Conservation (phyloP, 2,797 vertebrate genomes). For the Betta splendens region DNA sequence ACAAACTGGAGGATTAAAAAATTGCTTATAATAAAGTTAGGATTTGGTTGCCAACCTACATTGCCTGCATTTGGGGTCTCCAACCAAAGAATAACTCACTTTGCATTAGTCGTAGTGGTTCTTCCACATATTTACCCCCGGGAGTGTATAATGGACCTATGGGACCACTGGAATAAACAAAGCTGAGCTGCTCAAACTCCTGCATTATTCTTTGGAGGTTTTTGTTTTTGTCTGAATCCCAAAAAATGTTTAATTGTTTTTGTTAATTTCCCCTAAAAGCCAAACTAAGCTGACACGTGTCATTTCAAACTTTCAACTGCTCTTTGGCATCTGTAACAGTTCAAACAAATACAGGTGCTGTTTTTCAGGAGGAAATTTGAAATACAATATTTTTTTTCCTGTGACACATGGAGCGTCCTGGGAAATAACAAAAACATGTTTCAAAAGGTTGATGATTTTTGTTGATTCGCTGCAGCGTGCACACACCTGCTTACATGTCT, state of each 20-base stretch:
- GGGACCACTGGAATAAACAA: slow-evolving; percentile 26
- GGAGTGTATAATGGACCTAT: slow-evolving; percentile 19
- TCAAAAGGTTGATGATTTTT: slow-evolving; percentile 38
- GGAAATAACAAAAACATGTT: slow-evolving; percentile 47
- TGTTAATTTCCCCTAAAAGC: slow-evolving; percentile 11
- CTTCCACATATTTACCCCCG: too few species aligned
- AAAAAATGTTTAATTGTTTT: too few species aligned
- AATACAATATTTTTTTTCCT: slow-evolving; percentile 12
- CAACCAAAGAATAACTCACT: too few species aligned
- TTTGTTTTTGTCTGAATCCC: slow-evolving; percentile 9
- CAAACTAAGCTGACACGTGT: not conserved
- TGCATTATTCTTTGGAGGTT: slow-evolving; percentile 15
- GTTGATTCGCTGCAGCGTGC: slow-evolving; percentile 28
- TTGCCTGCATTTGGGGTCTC: too few species aligned
- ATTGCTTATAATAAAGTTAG: too few species aligned
- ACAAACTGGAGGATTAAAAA: too few species aligned
- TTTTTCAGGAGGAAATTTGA: slow-evolving; percentile 7
- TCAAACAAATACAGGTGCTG: slow-evolving; percentile 3
- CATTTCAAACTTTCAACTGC: not conserved
- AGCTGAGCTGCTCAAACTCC: slow-evolving; percentile 24
- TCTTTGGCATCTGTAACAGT: slow-evolving; percentile 18
- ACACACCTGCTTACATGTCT: slow-evolving; percentile 10
- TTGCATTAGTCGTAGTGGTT: slow-evolving; percentile 6
- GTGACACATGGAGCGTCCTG: slow-evolving; percentile 8
- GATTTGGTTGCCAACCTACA: too few species aligned